Evolutionary conservation across 1,140 invertebrate species (phyloP).

Genomic region (Centruroides vittatus): DNA sequence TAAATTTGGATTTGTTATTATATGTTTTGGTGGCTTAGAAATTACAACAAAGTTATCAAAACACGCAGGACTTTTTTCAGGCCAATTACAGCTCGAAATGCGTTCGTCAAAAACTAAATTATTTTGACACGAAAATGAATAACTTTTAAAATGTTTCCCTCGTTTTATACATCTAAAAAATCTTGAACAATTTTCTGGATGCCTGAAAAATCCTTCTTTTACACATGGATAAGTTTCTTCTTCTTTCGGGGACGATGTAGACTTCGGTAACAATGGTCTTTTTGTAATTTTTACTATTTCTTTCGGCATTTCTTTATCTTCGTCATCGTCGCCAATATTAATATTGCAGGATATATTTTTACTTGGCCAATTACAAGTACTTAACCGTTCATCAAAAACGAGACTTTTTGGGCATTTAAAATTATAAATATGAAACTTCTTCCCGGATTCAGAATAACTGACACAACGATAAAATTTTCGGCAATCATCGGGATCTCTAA

Average conservation of each 20-base stretch:
- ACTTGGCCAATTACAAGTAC: constrained; percentile 21
- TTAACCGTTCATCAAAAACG: constrained; percentile 26
- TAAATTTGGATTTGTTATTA: too few relatives aligned
- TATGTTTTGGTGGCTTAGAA: too few relatives aligned
- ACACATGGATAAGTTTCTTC: neutral
- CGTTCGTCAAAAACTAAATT: constrained; percentile 11
- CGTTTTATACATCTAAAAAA: constrained; percentile 22
- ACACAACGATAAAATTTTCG: constrained; percentile 14
- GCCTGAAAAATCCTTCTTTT: constrained; percentile 15
- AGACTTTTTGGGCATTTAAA: constrained; percentile 40
- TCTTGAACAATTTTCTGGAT: constrained; percentile 17
- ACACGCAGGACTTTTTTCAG: constrained; percentile 10
- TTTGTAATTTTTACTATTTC: neutral
- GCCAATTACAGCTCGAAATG: constrained; percentile 9
- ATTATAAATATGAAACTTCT: constrained; percentile 7
- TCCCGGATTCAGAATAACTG: neutral
- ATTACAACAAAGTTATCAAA: too few relatives aligned
- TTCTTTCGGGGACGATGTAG: neutral
- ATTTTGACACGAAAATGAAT: constrained; percentile 30
- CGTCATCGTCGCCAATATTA: constrained; percentile 41
- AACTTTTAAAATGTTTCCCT: constrained; percentile 20
- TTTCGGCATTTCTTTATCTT: constrained; percentile 28
- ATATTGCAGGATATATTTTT: constrained; percentile 8
- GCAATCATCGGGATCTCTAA: constrained; percentile 14
- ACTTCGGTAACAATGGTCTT: neutral